Evolutionary conservation across 2,797 vertebrate species (phyloP).

Genomic region (Xenops minutus): DNA sequence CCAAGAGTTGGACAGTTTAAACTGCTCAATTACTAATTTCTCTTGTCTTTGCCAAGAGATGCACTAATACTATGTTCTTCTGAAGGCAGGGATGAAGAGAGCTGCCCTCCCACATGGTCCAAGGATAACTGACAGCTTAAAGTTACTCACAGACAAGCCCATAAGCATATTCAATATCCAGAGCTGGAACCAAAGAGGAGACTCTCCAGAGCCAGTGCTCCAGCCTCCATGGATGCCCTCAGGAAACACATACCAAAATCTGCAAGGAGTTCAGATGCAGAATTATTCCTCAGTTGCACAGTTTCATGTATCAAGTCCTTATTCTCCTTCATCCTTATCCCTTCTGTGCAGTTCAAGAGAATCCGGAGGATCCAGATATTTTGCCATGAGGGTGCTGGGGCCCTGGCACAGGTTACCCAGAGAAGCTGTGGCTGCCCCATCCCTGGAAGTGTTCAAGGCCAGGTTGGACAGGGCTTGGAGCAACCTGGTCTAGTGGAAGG

Average conservation of each 20-base stretch:
- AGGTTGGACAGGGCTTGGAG: rapidly evolving
- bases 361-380: not conserved
- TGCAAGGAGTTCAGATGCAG: not conserved
- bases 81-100: not conserved
- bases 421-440: not conserved
- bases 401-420: not conserved
- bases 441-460: not conserved
- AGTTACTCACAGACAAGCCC: not conserved
- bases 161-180: not conserved
- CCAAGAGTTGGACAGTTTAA: not conserved
- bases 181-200: not conserved
- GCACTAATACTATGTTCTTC: not conserved
- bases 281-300: not conserved
- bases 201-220: not conserved
- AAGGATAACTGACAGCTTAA: not conserved
- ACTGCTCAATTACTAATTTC: not conserved
- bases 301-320: not conserved
- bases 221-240: not conserved
- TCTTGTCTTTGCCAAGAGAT: not conserved
- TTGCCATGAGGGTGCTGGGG: rapidly evolving
- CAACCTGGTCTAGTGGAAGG: rapidly evolving
- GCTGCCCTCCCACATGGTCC: not conserved
- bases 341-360: not conserved
- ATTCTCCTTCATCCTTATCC: not conserved
- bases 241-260: not conserved